Base-by-base conservation (phyloP, 2,113 vertebrate species). In the Psettodes erumei region DNA sequence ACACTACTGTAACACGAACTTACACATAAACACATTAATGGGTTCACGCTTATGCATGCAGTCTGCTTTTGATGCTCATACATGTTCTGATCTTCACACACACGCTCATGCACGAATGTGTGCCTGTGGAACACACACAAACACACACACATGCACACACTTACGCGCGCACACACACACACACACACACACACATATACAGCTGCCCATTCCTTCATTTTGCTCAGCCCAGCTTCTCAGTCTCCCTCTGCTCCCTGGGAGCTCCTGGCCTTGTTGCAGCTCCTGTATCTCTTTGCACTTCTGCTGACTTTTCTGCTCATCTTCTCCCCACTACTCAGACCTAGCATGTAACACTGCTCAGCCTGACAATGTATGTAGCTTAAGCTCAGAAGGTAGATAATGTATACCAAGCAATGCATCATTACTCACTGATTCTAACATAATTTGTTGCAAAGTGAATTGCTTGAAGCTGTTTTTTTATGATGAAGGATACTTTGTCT, bases 221-320 rank as follows among this genome's bases (percentile, higher is more conserved):
- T 43, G n/a, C 51, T 77, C 58, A n/a, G 60, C 35, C 51, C 70
- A 51, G 66, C 53, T 67, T 79, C 79, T 74, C 75, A 43, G 68
- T 62, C 69, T 47, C 63, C 62, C 60, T 65, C 7, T 51, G 3
- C 73, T 75, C 61, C 45, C 71, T 61, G 30, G 61, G 67, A 78
- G 77, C 60, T 75, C 64, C 77, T 66, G 71, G 62, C 77, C 85
- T 83, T 71, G 58, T 60, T 86, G 78, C 38, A 66, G 65, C 53
- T 59, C 65, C 64, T 30, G 30, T 10, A 4, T 73, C 35, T 78
- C 40, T 61, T 58, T 72, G 23, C 68, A 51, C 51, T 76, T 64
- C 61, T 38, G 38, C 27, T 42, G 51, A 68, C 53, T 38, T 55
- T 54, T 63, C 65, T 53, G 70, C 67, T 77, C 56, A 50, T 78